Conservation (phyloP, 2,888 invertebrate species). For the Sialis lutaria region DNA sequence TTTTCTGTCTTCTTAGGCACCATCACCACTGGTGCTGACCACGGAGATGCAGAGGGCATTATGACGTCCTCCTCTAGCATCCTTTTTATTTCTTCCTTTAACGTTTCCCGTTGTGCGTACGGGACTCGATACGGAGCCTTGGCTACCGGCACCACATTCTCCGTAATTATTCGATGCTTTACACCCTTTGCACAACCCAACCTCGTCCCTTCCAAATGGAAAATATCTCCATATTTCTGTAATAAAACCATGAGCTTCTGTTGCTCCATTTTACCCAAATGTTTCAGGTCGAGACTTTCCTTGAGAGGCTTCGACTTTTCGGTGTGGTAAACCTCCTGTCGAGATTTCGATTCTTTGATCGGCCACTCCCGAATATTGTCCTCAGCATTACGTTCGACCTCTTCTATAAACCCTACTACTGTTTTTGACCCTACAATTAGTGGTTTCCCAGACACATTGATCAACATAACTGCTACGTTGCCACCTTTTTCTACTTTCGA, state of each 20-base stretch:
- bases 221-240: slow-evolving; percentile 1
- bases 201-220: background rate
- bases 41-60: slow-evolving; percentile 16
- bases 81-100: slow-evolving; percentile 10
- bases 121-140: slow-evolving; percentile 9
- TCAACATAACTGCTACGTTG: no score
- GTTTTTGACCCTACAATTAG: no score
- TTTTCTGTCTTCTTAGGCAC: slow-evolving; percentile 18
- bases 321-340: no score
- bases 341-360: no score
- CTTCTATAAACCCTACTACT: no score
- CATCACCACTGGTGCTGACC: slow-evolving; percentile 18
- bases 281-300: background rate
- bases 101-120: no score
- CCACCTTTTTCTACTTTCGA: no score
- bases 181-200: slow-evolving; percentile 2
- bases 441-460: no score
- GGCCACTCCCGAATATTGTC: no score
- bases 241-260: background rate
- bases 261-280: background rate
- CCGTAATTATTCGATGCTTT: slow-evolving; percentile 7
- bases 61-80: slow-evolving; percentile 14
- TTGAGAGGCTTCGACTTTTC: no score
- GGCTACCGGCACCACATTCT: slow-evolving; percentile 3
- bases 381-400: no score